A percentile compares a stretch with the other conserved stretches of the same genome.
Conservation (phyloP, 1,140 invertebrate genomes). For the Eurosta solidaginis region DNA sequence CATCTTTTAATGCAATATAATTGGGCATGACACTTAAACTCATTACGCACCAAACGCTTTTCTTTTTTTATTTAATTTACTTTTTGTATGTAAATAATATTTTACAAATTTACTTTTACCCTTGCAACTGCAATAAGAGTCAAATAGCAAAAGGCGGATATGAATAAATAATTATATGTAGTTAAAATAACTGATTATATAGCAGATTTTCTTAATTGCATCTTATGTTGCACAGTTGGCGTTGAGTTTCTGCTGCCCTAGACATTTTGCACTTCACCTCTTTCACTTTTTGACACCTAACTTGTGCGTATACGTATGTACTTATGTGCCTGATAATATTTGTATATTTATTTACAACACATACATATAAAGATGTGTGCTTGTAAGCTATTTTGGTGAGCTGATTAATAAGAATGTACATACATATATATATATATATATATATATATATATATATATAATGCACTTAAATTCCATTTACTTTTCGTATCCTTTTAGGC, state of each 20-base stretch:
- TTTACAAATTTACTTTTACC: background rate
- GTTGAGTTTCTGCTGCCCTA: background rate
- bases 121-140: background rate
- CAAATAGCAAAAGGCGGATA: background rate
- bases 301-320: background rate
- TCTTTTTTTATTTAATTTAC: background rate
- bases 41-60: background rate
- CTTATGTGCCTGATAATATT: background rate
- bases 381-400: too few relatives aligned
- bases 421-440: background rate
- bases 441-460: background rate
- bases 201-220: constrained; percentile 11
- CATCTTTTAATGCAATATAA: background rate
- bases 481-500: constrained; percentile 3
- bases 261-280: background rate
- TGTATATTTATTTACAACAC: background rate
- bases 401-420: background rate
- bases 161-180: too few relatives aligned
- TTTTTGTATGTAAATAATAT: background rate
- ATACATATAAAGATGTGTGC: too few relatives aligned
- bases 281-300: background rate
- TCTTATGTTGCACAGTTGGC: background rate
- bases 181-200: background rate
- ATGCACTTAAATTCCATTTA: background rate
- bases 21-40: constrained; percentile 1